A percentile compares a stretch with the other conserved stretches of the same genome.
phyloP scores from a whole-genome alignment of 2,113 vertebrate species.

The Emydura subglobosa region DNA sequence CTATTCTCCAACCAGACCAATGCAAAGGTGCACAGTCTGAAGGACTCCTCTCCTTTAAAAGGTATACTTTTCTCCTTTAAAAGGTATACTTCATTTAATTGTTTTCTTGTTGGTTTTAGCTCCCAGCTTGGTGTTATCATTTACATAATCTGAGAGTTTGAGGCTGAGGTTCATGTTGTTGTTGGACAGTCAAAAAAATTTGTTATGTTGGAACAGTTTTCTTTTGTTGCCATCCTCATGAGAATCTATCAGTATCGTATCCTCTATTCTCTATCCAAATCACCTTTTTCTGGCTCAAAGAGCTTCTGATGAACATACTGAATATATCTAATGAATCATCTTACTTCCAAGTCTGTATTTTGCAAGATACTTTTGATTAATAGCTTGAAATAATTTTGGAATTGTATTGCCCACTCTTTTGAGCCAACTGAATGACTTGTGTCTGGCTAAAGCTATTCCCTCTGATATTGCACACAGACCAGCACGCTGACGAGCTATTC shows the following conservation, averaged over 20 bases:
- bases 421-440: slow-evolving; percentile 41
- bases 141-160: neutral
- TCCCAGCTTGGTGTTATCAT: neutral
- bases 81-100: neutral
- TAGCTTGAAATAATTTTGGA: slow-evolving; percentile 39
- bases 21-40: too few species aligned
- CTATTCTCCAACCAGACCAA: too few species aligned
- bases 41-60: too few species aligned
- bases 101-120: neutral
- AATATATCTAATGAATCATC: neutral
- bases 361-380: slow-evolving; percentile 23
- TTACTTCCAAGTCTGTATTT: neutral
- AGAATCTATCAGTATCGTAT: neutral
- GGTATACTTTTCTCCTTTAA: neutral
- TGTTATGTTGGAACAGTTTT: neutral
- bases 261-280: neutral
- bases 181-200: neutral
- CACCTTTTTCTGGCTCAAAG: neutral
- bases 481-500: slow-evolving; percentile 49
- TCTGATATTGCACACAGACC: slow-evolving; percentile 41
- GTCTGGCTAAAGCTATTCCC: slow-evolving; percentile 21
- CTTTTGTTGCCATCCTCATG: neutral
- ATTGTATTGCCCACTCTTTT: neutral
- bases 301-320: neutral
- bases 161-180: neutral